Base-by-base conservation (phyloP, 1,140 invertebrate genomes). In the Bombus impatiens region DNA sequence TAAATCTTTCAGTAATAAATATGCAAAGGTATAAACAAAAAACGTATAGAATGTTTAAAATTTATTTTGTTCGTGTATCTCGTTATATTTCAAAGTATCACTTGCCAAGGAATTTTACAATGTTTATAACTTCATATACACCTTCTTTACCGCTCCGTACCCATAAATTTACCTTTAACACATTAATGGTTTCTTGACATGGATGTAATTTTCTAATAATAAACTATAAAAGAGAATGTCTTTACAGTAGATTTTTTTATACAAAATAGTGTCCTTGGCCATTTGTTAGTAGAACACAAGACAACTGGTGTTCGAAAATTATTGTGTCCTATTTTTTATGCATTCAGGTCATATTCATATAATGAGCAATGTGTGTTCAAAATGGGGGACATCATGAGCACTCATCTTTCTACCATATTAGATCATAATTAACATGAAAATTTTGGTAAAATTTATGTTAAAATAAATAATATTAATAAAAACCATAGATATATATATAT, bases 251-350 rank as follows among this genome's bases (percentile, higher is more conserved):
- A 40, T 78, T 40, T 53, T 62, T 86, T 84, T 89, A 44, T 89
- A 89, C 85, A 89, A 89, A 89, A 81, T 80, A 84, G 74, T 84
- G 57, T 89, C 76, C 87, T 89, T 88, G 84, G 87, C 77, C 22
- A 22, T 78, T 25, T 72, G 35, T 71, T 32, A 25, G 71, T 76
- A 67, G 10, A 78, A 44, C 68, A 68, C 57, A 82, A 47, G n/a
- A 85, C 47, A 71, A 44, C 18, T 72, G 28, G 40, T 81, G 40
- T 78, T 72, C 35, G 18, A 78, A 71, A 75, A 84, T 70, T 71
- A 70, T 47, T 83, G 65, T 78, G 28, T 42, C 28, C 28, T 18
- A 10, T 71, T 70, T n/a, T 35, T 44, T 28, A 81, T 40, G 28
- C 81, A 28, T 79, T 40, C 80, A 53, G n/a, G 37, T 67, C 15